Percentiles rank a stretch among this genome's conserved stretches.
These are phyloP conservation scores for Nyctalus aviator DNA, from an alignment of 2,797 vertebrate species.

Conservation along the genomic window DNA sequence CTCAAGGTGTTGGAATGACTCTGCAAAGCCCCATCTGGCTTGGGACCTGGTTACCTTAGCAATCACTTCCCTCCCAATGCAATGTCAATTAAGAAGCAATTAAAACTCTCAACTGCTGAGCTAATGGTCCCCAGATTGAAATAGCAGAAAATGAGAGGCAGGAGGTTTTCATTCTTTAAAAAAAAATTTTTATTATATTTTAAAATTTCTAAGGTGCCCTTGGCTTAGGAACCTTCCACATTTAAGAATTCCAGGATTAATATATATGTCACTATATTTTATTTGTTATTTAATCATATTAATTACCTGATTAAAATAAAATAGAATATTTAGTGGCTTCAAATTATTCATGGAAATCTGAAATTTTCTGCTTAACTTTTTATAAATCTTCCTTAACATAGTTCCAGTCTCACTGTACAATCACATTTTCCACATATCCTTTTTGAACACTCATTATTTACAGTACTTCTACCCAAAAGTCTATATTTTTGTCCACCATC, in stretches of 20 bases:
- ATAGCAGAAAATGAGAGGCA: conserved; percentile 34
- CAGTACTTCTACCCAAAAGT: background rate
- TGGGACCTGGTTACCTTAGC: conserved; percentile 69
- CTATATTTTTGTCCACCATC: background rate
- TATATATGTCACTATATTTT: background rate
- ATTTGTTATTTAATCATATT: background rate
- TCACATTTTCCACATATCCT: background rate
- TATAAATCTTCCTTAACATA: background rate
- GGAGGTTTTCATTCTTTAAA: background rate
- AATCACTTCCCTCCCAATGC: background rate
- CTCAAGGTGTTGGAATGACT: conserved; percentile 68
- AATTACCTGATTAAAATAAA: background rate
- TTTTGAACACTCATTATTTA: background rate
- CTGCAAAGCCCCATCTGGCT: conserved; percentile 60
- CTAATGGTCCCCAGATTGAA: conserved; percentile 16
- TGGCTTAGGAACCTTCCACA: background rate
- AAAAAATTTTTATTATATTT: background rate
- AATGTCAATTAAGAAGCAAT: conserved; percentile 72
- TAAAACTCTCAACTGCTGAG: conserved; percentile 69
- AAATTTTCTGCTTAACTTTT: background rate
- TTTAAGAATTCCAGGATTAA: background rate
- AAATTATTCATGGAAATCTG: background rate
- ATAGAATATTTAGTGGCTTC: background rate
- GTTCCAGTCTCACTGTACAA: background rate
- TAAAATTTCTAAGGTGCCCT: background rate